Evolutionary conservation across 1,140 invertebrate species (phyloP).

Genomic region (Penaeus indicus): DNA sequence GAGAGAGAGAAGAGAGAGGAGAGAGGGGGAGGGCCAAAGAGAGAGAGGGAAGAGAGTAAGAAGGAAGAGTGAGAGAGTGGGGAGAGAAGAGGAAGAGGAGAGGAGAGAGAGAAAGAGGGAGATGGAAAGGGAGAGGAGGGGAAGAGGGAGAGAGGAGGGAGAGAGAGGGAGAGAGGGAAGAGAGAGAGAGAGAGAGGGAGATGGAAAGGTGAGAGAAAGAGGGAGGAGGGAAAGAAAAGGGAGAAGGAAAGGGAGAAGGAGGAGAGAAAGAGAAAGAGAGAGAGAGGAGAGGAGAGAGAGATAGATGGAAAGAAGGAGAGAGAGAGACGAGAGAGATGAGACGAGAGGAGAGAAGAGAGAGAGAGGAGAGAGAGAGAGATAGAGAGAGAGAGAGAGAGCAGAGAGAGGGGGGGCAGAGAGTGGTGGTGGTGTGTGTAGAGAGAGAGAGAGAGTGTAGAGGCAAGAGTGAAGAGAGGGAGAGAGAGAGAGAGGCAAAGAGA

Average conservation of each 20-base stretch:
- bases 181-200: slow-evolving; percentile 2
- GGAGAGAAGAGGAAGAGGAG: too few relatives aligned
- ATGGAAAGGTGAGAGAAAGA: too few relatives aligned
- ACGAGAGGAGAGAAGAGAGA: not conserved
- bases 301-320: too few relatives aligned
- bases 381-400: slow-evolving; percentile 3
- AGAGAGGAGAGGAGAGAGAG: slow-evolving; percentile 10
- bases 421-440: not conserved
- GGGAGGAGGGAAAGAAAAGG: not conserved
- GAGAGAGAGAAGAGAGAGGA: too few relatives aligned
- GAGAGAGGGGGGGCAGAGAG: slow-evolving; percentile 9
- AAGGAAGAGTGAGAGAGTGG: too few relatives aligned
- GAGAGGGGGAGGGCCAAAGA: too few relatives aligned
- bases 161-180: slow-evolving; percentile 8
- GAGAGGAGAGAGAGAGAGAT: not conserved
- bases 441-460: not conserved
- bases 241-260: slow-evolving; percentile 1
- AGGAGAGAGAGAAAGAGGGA: not conserved
- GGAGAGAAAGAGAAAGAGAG: slow-evolving; percentile 4
- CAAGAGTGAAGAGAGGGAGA: not conserved
- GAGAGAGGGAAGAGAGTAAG: too few relatives aligned
- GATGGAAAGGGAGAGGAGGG: not conserved
- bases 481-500: too few relatives aligned
- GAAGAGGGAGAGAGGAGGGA: too few relatives aligned
- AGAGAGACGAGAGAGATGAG: too few relatives aligned